phyloP scores from a whole-genome alignment of 1,140 invertebrate species.

The Pristionchus pacificus region DNA sequence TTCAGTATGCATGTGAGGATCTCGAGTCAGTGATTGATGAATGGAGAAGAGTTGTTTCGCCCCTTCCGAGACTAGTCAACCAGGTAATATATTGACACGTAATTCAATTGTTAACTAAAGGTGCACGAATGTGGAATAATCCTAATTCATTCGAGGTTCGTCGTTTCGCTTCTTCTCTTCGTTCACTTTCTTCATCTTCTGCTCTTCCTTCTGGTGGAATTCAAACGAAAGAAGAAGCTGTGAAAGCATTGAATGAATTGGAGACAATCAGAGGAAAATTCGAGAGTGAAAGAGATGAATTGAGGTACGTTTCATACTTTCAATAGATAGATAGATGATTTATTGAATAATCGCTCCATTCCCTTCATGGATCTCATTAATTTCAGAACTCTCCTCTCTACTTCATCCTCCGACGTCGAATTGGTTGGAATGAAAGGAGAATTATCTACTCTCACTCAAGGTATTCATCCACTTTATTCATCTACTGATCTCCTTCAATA shows the following conservation, averaged over 20 bases:
- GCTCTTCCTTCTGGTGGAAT: constrained; percentile 14
- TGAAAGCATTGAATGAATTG: constrained; percentile 17
- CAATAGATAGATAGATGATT: too few species aligned
- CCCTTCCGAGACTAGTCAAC: background rate
- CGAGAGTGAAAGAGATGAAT: constrained; percentile 23
- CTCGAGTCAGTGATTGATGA: background rate
- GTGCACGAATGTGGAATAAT: background rate
- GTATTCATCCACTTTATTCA: too few species aligned
- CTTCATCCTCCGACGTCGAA: constrained; percentile 10
- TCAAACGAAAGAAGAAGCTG: constrained; percentile 25
- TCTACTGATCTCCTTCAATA: background rate
- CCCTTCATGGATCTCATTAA: background rate
- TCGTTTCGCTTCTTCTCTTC: background rate
- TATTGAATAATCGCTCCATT: too few species aligned
- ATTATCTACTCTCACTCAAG: constrained; percentile 14
- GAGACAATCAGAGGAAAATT: constrained; percentile 16
- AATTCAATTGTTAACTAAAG: too few species aligned
- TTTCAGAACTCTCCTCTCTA: constrained; percentile 20
- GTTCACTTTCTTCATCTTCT: background rate
- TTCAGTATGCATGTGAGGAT: background rate
- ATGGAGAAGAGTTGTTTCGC: background rate
- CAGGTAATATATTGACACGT: background rate
- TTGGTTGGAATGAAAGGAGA: constrained; percentile 14
- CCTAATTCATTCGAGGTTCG: background rate
- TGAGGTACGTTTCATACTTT: constrained; percentile 13